phyloP scores from a whole-genome alignment of 1,140 invertebrate genomes.

The Propsilocerus akamusi region DNA sequence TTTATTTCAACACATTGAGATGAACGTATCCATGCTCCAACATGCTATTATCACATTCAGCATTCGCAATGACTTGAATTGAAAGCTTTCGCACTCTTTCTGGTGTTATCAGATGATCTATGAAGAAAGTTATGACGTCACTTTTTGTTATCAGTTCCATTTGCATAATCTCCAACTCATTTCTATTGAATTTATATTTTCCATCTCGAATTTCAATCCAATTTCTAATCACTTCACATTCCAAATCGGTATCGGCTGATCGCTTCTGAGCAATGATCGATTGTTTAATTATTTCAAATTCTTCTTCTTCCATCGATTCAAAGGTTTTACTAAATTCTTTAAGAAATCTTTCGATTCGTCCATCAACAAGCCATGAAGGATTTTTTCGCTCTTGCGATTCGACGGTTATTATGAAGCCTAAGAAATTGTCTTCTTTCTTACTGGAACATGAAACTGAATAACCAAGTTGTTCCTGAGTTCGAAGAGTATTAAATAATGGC shows the following conservation, averaged over 20 bases:
- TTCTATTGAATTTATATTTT: not conserved
- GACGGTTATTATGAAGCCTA: conserved; percentile 46
- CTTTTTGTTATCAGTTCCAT: conserved; percentile 27
- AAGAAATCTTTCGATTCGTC: not conserved
- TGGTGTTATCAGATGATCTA: conserved; percentile 31
- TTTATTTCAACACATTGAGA: not conserved
- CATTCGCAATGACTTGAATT: conserved; percentile 30
- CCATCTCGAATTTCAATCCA: not conserved
- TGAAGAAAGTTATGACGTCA: conserved; percentile 38
- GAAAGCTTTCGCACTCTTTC: conserved; percentile 41
- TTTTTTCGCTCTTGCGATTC: conserved; percentile 49
- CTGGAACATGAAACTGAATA: conserved; percentile 47
- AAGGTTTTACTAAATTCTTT: not conserved
- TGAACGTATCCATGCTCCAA: not conserved
- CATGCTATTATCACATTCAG: not conserved
- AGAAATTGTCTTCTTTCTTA: conserved; percentile 39
- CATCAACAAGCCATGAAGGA: conserved; percentile 9
- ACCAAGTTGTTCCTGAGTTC: conserved; percentile 73
- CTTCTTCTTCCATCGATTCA: not conserved
- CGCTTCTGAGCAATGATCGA: not conserved
- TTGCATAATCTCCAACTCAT: conserved; percentile 24
- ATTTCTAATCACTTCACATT: not conserved
- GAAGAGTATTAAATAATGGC: conserved; percentile 64
- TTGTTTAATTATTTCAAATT: not conserved
- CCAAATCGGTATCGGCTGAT: not conserved